phyloP scores from a whole-genome alignment of 2,113 vertebrate species.

The Serilophus lunatus region DNA sequence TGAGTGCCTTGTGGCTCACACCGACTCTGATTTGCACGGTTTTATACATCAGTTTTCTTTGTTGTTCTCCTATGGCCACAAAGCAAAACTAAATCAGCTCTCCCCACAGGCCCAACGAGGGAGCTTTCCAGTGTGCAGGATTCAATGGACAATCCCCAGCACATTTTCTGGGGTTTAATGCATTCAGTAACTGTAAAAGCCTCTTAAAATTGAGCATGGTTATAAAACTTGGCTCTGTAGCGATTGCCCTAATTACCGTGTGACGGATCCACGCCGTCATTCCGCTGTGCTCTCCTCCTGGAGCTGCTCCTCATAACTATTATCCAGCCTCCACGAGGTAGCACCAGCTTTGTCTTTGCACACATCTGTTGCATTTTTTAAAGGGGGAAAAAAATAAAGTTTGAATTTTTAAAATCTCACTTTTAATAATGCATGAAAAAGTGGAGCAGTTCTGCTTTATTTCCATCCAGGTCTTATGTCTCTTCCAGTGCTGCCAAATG shows the following conservation, averaged over 20 bases:
- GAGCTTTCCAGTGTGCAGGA: not conserved
- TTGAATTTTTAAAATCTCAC: slow-evolving; percentile 44
- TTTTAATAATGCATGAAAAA: slow-evolving; percentile 50
- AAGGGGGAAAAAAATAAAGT: slow-evolving; percentile 20
- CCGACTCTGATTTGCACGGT: not conserved
- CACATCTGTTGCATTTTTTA: slow-evolving; percentile 55
- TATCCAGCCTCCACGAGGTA: not conserved
- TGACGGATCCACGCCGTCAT: not conserved
- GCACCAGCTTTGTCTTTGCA: not conserved
- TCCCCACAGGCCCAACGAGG: not conserved
- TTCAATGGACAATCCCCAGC: not conserved
- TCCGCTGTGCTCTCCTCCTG: not conserved
- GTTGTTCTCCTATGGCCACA: not conserved
- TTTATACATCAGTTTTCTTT: not conserved
- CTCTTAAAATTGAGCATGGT: not conserved
- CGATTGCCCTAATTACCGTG: slow-evolving; percentile 11
- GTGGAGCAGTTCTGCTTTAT: not conserved
- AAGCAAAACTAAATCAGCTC: not conserved
- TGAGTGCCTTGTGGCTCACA: not conserved
- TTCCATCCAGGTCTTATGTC: not conserved
- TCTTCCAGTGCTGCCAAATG: not conserved
- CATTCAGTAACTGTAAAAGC: slow-evolving; percentile 27
- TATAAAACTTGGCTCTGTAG: not conserved
- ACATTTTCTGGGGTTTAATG: not conserved
- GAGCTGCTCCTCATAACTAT: not conserved